Base-by-base conservation (phyloP, 2,113 vertebrate species). In the Mixornis gularis region DNA sequence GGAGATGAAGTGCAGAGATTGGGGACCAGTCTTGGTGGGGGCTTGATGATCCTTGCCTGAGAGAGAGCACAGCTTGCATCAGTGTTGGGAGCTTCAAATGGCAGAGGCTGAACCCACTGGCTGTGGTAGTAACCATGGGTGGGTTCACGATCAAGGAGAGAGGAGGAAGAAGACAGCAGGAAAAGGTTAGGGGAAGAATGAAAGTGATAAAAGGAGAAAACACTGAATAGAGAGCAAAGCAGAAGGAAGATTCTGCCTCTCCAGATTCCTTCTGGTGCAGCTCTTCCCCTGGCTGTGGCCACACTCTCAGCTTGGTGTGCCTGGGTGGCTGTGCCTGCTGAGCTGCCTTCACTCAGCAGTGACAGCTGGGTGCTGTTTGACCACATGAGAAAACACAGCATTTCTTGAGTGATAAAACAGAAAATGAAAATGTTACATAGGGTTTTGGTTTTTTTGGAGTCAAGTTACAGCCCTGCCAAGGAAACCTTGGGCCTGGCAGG, bases 271-370 rank as follows among this genome's bases (percentile, higher is more conserved):
- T 25, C 29, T 52, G 44, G 30, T 40, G 19, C 60, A 24, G 32
- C 12, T 69, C 32, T 82, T 52, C 10, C 13, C 10, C n/a, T 2
- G 3, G 22, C 26, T 91, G 69, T 30, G 77, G 59, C 32, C 56
- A 26, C 1, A 4, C 20, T 76, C 58, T 60, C n/a, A 56, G 30
- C 38, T 22, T n/a, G 40, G 24, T 1, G 21, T 44, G 19, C 11
- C 34, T 46, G 43, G 9, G 34, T 43, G n/a, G 43, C 21, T 2
- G 8, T 0, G 27, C 29, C 46, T 71, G 63, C 74, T 0, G 5
- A 46, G 38, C 40, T 55, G 76, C 71, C 70, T 68, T 55, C 0
- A 0, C 24, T 59, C 0, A 0, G 43, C 7, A 36, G 17, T 21
- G 69, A 59, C 2, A 8, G 36, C 62, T 59, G 60, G 58, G 26